phyloP scores from a whole-genome alignment of 2,113 vertebrate species.

The western clawed frog (Xenopus tropicalis) region UCB_Xtro_10.0 CM004443.2:149382501-149383000 shows the following conservation, averaged over 20 bases:
- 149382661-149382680: neutral
- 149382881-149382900: conserved; percentile 39
- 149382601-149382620: conserved; percentile 48
- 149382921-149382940: conserved; percentile 35
- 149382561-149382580: conserved; percentile 66
- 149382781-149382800: conserved; percentile 20
- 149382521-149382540: conserved; percentile 72
- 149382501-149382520: conserved; percentile 80
- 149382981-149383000: conserved; percentile 28
- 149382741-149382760: neutral
- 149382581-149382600: conserved; percentile 60
- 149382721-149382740: neutral
- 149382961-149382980: conserved; percentile 39
- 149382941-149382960: conserved; percentile 33
- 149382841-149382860: neutral
- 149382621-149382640: conserved; percentile 32
- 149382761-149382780: neutral
- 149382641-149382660: conserved; percentile 4
- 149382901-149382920: conserved; percentile 17
- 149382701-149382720: neutral
- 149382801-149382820: conserved; percentile 29
- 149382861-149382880: conserved; percentile 37
- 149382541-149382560: conserved; percentile 83
- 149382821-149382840: conserved; percentile 26
- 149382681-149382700: neutral